A percentile compares a stretch with the other conserved stretches of the same genome.
Evolutionary conservation across 2,113 vertebrate species (phyloP).

Genomic region (Nesoenas mayeri): DNA sequence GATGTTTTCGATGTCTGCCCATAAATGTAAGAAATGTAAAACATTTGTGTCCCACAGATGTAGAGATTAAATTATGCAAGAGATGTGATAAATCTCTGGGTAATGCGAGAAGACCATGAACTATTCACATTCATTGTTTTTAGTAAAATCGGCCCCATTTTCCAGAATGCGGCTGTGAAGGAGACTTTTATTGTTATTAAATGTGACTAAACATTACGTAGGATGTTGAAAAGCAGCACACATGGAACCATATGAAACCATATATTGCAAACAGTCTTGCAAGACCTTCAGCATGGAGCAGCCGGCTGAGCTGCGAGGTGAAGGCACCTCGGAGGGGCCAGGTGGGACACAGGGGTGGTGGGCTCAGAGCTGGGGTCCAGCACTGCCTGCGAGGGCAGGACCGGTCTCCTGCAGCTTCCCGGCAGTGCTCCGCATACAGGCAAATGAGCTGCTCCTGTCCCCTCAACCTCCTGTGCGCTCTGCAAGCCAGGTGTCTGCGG

Average conservation of each 20-base stretch:
- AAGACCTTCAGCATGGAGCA: neutral
- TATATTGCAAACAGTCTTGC: neutral
- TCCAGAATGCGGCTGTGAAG: slow-evolving; percentile 28
- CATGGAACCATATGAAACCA: neutral
- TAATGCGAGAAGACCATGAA: slow-evolving; percentile 78
- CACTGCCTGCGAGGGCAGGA: neutral
- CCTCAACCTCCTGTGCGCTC: accelerated
- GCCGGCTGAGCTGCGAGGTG: neutral
- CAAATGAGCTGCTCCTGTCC: neutral
- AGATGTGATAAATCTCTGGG: slow-evolving; percentile 80
- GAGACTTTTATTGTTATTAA: slow-evolving; percentile 64
- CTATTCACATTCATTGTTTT: slow-evolving; percentile 72
- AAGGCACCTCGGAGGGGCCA: accelerated
- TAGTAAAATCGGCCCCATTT: slow-evolving; percentile 51
- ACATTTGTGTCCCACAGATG: slow-evolving; percentile 82
- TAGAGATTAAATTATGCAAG: slow-evolving; percentile 80
- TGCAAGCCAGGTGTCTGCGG: neutral
- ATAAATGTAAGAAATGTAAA: slow-evolving; percentile 82
- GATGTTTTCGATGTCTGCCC: slow-evolving; percentile 82
- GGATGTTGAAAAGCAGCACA: slow-evolving; percentile 28
- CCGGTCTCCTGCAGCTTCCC: neutral
- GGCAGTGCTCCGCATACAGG: accelerated
- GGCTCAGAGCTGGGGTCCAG: neutral
- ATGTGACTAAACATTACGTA: slow-evolving; percentile 52
- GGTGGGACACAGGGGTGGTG: neutral